Conservation (phyloP, 1,140 invertebrate species). For the Leptestheria dahalacensis region DNA sequence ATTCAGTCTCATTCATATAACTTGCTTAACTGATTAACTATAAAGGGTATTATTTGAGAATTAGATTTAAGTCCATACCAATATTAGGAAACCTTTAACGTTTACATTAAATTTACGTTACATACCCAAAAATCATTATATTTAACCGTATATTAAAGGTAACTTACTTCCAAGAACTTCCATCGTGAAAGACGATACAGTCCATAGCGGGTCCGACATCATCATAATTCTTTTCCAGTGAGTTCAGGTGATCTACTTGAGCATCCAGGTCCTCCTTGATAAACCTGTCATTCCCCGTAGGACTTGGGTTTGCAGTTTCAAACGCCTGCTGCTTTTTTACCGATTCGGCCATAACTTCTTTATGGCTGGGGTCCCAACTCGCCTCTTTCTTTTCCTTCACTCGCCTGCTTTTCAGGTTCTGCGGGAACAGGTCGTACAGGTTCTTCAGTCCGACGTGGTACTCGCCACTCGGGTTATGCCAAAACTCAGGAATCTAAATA, state of each 20-base stretch:
- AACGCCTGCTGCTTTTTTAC: constrained; percentile 43
- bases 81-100: background rate
- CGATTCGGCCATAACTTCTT: constrained; percentile 57
- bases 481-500: constrained; percentile 57
- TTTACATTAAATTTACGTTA: background rate
- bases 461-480: constrained; percentile 66
- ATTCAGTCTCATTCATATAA: too few species aligned
- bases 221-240: constrained; percentile 71
- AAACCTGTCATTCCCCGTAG: constrained; percentile 53
- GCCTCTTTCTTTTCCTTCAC: constrained; percentile 65
- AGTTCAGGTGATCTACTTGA: constrained; percentile 63
- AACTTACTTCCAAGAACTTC: constrained; percentile 54
- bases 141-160: background rate
- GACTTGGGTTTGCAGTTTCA: constrained; percentile 29
- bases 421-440: constrained; percentile 72
- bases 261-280: constrained; percentile 79
- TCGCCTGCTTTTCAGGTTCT: constrained; percentile 65
- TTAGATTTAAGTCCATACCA: background rate
- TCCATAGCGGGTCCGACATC: constrained; percentile 83
- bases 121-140: background rate
- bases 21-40: too few species aligned
- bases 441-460: constrained; percentile 56
- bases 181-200: constrained; percentile 83
- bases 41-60: background rate
- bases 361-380: constrained; percentile 69